Conservation (phyloP, 2,113 vertebrate genomes). For the Caloenas nicobarica region DNA sequence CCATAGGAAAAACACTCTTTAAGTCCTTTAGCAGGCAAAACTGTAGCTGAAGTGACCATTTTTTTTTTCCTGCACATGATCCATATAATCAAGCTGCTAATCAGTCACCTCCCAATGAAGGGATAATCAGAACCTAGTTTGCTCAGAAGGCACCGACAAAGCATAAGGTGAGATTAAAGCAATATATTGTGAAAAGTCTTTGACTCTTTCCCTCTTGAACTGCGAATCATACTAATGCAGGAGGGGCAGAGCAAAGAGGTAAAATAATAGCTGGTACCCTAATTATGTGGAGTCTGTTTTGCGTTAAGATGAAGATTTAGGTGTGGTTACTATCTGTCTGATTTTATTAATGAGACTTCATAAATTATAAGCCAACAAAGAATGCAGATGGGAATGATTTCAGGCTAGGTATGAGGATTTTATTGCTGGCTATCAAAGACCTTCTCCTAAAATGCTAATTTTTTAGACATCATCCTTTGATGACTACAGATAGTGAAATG, state of each 20-base stretch:
- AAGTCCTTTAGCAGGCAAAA: background rate
- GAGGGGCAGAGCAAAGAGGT: slow-evolving; percentile 17
- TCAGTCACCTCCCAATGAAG: background rate
- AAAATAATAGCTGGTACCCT: slow-evolving; percentile 52
- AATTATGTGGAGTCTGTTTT: slow-evolving; percentile 35
- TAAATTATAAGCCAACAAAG: slow-evolving; percentile 38
- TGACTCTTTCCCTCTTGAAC: slow-evolving; percentile 34
- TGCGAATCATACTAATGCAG: slow-evolving; percentile 25
- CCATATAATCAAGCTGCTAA: background rate
- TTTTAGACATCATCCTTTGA: slow-evolving; percentile 42
- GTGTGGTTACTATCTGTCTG: slow-evolving; percentile 43
- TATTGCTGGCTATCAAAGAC: slow-evolving; percentile 47
- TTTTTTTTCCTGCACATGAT: background rate
- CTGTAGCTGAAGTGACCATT: background rate
- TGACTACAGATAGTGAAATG: slow-evolving; percentile 9
- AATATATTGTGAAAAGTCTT: background rate
- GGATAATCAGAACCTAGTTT: background rate
- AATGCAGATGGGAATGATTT: slow-evolving; percentile 41
- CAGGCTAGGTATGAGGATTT: slow-evolving; percentile 16
- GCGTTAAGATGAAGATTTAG: slow-evolving; percentile 45
- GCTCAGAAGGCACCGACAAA: background rate
- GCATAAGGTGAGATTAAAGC: background rate
- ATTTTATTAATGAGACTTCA: slow-evolving; percentile 48
- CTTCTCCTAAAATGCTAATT: slow-evolving; percentile 40
- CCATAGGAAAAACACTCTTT: background rate